Base-by-base conservation (phyloP, 2,113 vertebrate species). In the Stigmatopora nigra region DNA sequence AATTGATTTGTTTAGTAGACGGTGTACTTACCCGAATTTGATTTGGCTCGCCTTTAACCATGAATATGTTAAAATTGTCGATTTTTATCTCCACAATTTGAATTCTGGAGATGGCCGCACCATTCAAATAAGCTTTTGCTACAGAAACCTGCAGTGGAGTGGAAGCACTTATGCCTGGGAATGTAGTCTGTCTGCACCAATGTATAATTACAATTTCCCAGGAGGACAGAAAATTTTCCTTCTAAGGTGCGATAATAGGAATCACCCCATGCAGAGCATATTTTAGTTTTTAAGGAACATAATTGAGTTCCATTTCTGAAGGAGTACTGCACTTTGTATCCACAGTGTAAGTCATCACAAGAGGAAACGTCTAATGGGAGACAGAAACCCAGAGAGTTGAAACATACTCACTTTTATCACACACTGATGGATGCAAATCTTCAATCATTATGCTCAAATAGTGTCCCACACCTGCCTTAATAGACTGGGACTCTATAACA, bases 131-230 rank as follows among this genome's bases (percentile, higher is more conserved):
- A 61, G 67, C 58, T 67, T 60, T 57, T 10, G 20, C 64, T 55
- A 67, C 49, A 59, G 66, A 56, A 65, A 79, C 55, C 68, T 76
- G 46, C 4, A 78, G 61, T 51, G 62, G 68, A 69, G 65, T 7
- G 36, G 61, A 73, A 38, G 59, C 15, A 57, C 72, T 71, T 35
- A 57, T 60, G 8, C n/a, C 75, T 41, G 19, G 44, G 68, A 73
- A 83, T 56, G 67, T 55, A 12, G 70, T 76, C 36, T 77, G 70
- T 76, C 36, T 77, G 69, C 68, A 75, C 67, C 31, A 84, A 63
- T 45, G 88, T 85, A 19, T 92, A 93, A 66, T 79, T 84, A 69
- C 90, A 92, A 64, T 88, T 92, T 47, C 91, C 91, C 64, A 90
- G 87, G 73, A 93, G 91, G 72, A 92, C 84, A 1, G 87, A 89